phyloP scores from a whole-genome alignment of 1,140 invertebrate genomes.

The Medauroidea extradentata region DNA sequence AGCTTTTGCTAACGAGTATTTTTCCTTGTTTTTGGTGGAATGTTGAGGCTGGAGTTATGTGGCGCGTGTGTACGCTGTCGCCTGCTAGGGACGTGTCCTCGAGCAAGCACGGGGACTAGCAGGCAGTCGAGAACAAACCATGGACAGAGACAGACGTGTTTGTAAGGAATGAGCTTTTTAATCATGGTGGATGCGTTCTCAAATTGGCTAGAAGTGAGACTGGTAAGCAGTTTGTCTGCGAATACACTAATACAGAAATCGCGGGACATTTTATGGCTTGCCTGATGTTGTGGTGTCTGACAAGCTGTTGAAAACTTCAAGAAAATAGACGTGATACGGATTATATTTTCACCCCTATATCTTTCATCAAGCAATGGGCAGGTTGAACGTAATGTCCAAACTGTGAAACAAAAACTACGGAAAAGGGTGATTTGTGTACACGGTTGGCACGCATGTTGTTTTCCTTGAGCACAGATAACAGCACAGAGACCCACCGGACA shows the following conservation, averaged over 20 bases:
- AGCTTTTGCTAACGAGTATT: too few relatives aligned
- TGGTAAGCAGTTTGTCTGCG: neutral
- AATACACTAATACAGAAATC: neutral
- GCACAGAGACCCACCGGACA: neutral
- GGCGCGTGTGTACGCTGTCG: too few relatives aligned
- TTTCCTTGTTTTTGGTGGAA: too few relatives aligned
- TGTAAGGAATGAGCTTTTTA: constrained; percentile 26
- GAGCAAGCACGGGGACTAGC: too few relatives aligned
- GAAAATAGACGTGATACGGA: constrained; percentile 29
- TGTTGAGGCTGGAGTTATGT: too few relatives aligned
- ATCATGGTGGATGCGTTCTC: constrained; percentile 36
- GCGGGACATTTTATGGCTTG: constrained; percentile 10
- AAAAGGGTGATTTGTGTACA: neutral
- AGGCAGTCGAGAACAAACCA: too few relatives aligned
- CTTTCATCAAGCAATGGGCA: constrained; percentile 37
- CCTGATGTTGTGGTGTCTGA: constrained; percentile 19
- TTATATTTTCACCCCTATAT: constrained; percentile 32
- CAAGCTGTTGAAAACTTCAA: constrained; percentile 32
- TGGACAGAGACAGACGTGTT: too few relatives aligned
- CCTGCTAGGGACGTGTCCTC: too few relatives aligned
- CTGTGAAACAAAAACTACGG: constrained; percentile 2
- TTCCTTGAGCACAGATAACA: neutral
- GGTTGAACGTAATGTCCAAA: constrained; percentile 28
- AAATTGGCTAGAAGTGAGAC: constrained; percentile 32
- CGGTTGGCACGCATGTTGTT: neutral